Evolutionary conservation across 2,113 vertebrate genomes (phyloP), one percentile per base, ranked within the genome.

Genomic region (Geothlypis trichas): DNA sequence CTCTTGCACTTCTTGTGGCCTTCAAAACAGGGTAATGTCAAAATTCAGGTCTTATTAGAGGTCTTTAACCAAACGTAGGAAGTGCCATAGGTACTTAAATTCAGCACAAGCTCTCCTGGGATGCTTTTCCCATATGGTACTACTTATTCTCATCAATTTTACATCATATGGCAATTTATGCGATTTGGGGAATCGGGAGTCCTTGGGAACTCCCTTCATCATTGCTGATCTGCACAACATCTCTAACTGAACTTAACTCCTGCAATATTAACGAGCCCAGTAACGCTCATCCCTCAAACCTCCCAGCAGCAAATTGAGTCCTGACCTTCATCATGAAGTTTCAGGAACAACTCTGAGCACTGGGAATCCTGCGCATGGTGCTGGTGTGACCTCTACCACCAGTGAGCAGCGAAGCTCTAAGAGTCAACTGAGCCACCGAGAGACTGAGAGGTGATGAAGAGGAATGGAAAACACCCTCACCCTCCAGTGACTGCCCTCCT

Each of bases 281-380:
- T 62, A 74, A 67, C 76, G 27, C 13, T 76, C 42, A 52, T 76
- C n/a, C 61, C 19, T 61, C 41, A 65, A 47, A 23, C 11, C 3
- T 3, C 12, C 30, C 39, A 67, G 22, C 2, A 13, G 57, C 27
- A 90, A 88, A 93, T 0, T 44, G 42, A 71, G 33, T 54, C 15
- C 5, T 6, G 14, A 26, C 21, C 30, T 71, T 42, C 0, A 0
- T n/a, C 54, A 19, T 0, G 0, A 75, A 82, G 33, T 27, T 13
- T 5, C 69, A 66, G 35, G 44, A 78, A 65, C 15, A 86, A 24
- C 35, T 72, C 54, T 37, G 47, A 89, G 41, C 31, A 33, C 35
- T 46, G 37, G 54, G 84, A 69, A 66, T 51, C 15, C 55, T 39
- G 13, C 20, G 30, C 1, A 2, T 7, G 33, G 20, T 19, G 61